These are phyloP conservation scores for Opisthocomus hoazin DNA, from an alignment of 2,113 vertebrate genomes.

Conservation along the genomic window DNA sequence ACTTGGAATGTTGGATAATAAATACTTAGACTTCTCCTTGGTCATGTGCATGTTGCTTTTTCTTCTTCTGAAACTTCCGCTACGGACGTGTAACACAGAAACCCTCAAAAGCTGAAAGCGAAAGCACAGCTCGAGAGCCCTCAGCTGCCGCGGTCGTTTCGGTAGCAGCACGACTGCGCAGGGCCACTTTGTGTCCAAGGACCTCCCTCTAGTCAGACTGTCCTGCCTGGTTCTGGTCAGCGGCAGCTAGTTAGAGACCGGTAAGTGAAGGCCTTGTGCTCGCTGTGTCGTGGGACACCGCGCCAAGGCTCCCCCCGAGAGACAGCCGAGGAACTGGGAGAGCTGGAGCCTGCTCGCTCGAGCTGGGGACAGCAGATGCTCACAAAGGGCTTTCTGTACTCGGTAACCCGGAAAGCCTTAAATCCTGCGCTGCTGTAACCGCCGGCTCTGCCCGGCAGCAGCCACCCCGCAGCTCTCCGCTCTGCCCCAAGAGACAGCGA, in stretches of 20 bases:
- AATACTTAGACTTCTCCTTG: neutral
- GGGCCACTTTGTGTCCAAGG: neutral
- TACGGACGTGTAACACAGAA: neutral
- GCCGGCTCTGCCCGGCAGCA: neutral
- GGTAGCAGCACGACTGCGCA: accelerated
- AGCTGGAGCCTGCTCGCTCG: accelerated
- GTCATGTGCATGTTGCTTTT: neutral
- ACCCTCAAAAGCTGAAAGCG: neutral
- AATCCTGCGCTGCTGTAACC: accelerated
- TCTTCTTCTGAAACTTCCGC: neutral
- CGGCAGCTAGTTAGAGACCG: accelerated
- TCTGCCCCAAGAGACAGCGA: neutral
- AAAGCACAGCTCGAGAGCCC: accelerated
- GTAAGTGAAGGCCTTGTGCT: too few species aligned
- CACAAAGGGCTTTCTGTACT: too few species aligned
- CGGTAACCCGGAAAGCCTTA: neutral
- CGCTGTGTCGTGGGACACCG: accelerated
- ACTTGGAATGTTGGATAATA: slow-evolving; percentile 17
- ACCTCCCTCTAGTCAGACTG: accelerated
- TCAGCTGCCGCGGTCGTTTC: accelerated
- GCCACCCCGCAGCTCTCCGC: accelerated
- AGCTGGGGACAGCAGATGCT: neutral
- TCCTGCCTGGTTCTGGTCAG: neutral
- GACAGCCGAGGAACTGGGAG: neutral
- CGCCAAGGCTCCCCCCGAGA: neutral